Percentiles rank a stretch among this genome's conserved stretches.
Evolutionary conservation across 2,888 invertebrate genomes (phyloP).

Genomic region (Trypoxylon attenuatum): DNA sequence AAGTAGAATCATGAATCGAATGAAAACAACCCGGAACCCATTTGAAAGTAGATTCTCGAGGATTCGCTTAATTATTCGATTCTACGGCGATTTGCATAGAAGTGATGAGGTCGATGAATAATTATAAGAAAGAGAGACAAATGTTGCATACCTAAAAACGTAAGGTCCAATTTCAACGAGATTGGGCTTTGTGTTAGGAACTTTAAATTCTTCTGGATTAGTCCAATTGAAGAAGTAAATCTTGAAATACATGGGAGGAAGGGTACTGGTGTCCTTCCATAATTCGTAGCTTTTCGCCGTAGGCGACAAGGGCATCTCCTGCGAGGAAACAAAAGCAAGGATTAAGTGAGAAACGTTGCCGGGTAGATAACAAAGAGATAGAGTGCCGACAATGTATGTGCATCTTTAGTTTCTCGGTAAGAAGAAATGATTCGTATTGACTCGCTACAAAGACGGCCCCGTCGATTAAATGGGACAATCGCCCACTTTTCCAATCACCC

Average conservation of each 20-base stretch:
- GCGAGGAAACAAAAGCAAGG: conserved; percentile 55
- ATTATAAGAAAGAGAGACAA: neutral
- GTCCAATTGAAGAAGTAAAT: conserved; percentile 89
- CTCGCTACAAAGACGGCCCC: conserved; percentile 24
- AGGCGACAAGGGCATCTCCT: conserved; percentile 80
- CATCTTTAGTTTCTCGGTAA: conserved; percentile 4
- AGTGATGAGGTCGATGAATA: too few relatives aligned
- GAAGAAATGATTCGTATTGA: conserved; percentile 29
- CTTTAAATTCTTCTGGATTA: conserved; percentile 79
- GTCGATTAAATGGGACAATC: conserved; percentile 43
- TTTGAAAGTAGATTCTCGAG: too few relatives aligned
- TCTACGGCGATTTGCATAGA: too few relatives aligned
- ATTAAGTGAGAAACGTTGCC: neutral
- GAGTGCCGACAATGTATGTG: neutral
- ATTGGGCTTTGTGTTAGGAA: conserved; percentile 78
- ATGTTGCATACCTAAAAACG: conserved; percentile 69
- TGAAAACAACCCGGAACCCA: too few relatives aligned
- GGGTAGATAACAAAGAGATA: conserved; percentile 36
- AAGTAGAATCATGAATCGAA: too few relatives aligned
- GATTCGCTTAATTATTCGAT: too few relatives aligned
- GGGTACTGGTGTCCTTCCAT: conserved; percentile 81
- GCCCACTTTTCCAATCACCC: conserved; percentile 46
- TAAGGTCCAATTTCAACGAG: conserved; percentile 75
- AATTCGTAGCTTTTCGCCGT: conserved; percentile 79
- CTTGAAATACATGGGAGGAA: conserved; percentile 81